Percentiles rank a stretch among this genome's conserved stretches.
Conservation (phyloP, 2,113 vertebrate species). For the Eretmochelys imbricata region DNA sequence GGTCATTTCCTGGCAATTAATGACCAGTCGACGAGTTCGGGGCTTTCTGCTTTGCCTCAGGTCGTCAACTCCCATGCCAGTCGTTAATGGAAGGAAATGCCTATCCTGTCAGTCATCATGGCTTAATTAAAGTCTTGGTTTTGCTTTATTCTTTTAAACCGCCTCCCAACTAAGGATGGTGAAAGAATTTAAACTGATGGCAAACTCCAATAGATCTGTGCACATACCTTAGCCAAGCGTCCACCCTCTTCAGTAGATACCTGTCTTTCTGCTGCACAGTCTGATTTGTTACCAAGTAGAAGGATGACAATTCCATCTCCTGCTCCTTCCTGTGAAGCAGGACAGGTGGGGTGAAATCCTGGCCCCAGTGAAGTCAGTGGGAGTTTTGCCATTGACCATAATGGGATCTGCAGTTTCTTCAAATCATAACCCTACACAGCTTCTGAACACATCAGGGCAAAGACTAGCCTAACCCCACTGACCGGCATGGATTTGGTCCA, state of each 20-base stretch:
- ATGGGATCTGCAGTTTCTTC: neutral
- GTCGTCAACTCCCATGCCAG: neutral
- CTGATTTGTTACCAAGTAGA: constrained; percentile 93
- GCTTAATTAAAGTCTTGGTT: fast-evolving
- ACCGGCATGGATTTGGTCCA: neutral
- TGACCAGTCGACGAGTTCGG: neutral
- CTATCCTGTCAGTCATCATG: neutral
- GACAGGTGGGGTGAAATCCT: neutral
- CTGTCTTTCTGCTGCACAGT: constrained; percentile 76
- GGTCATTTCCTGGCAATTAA: fast-evolving
- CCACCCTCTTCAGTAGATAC: constrained; percentile 81
- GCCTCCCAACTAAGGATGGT: neutral
- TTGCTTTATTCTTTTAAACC: neutral
- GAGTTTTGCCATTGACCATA: neutral
- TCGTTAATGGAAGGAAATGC: neutral
- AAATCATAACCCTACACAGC: neutral
- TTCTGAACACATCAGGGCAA: no score
- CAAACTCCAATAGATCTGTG: neutral
- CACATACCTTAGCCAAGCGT: constrained; percentile 85
- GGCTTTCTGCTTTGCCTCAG: neutral
- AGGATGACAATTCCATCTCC: constrained; percentile 77
- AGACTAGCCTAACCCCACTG: neutral
- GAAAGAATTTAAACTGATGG: neutral
- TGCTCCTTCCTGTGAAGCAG: constrained; percentile 82
- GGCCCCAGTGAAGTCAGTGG: neutral